Base-by-base conservation (phyloP, 35 echinoderm and acorn worm genomes). In the Hemicentrotus pulcherrimus region DNA sequence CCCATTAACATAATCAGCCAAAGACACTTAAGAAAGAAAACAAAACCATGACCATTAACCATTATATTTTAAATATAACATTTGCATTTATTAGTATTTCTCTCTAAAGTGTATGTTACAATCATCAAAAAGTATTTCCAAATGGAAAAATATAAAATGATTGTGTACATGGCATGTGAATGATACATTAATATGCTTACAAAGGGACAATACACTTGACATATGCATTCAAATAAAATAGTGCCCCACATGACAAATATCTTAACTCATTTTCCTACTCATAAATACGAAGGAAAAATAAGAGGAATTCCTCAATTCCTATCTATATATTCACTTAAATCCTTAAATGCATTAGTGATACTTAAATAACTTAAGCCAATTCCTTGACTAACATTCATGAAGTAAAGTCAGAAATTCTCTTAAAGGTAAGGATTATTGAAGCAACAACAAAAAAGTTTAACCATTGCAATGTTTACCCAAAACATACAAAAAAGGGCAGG, bases 71-170 rank as follows among this genome's bases (percentile, higher is more conserved):
- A 78, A 78, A 78, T 78, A 78, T 78, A 78, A 78, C 65, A 78
- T 78, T 78, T 78, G 65, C 65, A 78, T 78, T 78, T 78, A 78
- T 78, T 78, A 78, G 65, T 78, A 78, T 78, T 78, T 78, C 65
- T 78, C 65, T 78, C 22, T 78, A 78, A 78, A 78, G 65, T 78
- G 65, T 78, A 78, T 78, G 65, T 78, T 78, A 78, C 65, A 78
- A 78, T 78, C 65, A 78, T 78, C 65, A 78, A 78, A 78, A 78
- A n/a, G 65, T 78, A 28, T 78, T 28, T 78, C 65, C 65, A n/a
- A 78, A 28, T 78, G 65, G 65, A 78, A 78, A 78, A 78, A 18
- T 78, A 78, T 78, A 78, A 78, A 78, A 78, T 78, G 65, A 78
- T 78, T 78, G 65, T 78, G 18, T 70, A 70, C 61, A 70, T 70